Conservation (phyloP, 2,888 invertebrate genomes). For the Pogonocherus hispidulus region DNA sequence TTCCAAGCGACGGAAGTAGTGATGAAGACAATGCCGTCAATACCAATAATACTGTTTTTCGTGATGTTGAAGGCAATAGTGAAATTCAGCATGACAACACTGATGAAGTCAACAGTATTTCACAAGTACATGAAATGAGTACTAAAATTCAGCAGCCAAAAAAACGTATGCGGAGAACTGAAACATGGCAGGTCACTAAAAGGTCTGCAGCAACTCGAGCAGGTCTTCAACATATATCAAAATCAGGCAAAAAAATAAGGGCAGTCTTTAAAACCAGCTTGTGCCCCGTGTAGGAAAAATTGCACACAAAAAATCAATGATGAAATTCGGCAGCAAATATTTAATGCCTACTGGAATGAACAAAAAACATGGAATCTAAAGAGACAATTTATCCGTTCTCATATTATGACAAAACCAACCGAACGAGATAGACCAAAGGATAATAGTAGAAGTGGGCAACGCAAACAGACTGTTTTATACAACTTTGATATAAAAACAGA, state of each 20-base stretch:
- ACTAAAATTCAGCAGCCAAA: slow-evolving; percentile 10
- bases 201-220: slow-evolving; percentile 12
- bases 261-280: slow-evolving; percentile 1
- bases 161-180: slow-evolving; percentile 15
- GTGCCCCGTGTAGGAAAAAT: slow-evolving; percentile 6
- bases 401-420: slow-evolving; percentile 5
- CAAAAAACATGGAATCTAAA: slow-evolving; percentile 22
- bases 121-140: neutral
- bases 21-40: neutral
- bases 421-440: neutral
- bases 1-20: neutral
- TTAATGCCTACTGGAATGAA: slow-evolving; percentile 14
- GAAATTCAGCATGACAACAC: neutral
- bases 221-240: slow-evolving; percentile 18
- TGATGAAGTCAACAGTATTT: neutral
- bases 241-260: slow-evolving; percentile 8
- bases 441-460: neutral
- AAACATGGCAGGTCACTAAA: slow-evolving; percentile 10
- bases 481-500: slow-evolving; percentile 3
- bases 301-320: slow-evolving; percentile 21
- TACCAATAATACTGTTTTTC: no score
- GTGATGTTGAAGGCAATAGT: neutral
- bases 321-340: slow-evolving; percentile 3
- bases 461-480: slow-evolving; percentile 17
- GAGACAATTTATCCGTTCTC: slow-evolving; percentile 12